Evolutionary conservation across 23 tunicate genomes (phyloP).

Genomic region (Oikopleura vanhoeffeni): DNA sequence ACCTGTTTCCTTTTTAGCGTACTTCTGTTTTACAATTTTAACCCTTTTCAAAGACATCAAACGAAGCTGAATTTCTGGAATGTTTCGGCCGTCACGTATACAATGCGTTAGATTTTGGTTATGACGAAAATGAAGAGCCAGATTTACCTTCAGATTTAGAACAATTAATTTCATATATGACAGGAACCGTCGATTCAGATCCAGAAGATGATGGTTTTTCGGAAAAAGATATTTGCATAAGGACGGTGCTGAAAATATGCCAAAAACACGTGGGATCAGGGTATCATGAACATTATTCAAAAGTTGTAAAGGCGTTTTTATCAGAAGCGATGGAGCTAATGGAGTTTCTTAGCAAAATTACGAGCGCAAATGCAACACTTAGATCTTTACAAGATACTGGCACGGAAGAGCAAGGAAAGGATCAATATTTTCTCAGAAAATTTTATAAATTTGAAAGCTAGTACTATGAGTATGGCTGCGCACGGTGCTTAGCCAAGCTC

Average conservation of each 20-base stretch:
- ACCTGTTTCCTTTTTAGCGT: too few relatives aligned
- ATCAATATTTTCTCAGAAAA: too few relatives aligned
- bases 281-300: constrained; percentile 20
- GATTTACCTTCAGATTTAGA: constrained; percentile 32
- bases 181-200: constrained; percentile 25
- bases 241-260: background rate
- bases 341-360: constrained; percentile 29
- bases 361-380: constrained; percentile 29
- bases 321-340: constrained; percentile 36
- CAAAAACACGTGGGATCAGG: background rate
- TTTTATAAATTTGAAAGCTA: too few relatives aligned
- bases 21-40: too few relatives aligned
- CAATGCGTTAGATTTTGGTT: constrained; percentile 39
- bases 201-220: constrained; percentile 46
- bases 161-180: constrained; percentile 31
- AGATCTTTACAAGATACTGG: background rate
- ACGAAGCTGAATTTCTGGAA: constrained; percentile 19
- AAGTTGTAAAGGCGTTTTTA: constrained; percentile 29
- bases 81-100: constrained; percentile 30
- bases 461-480: too few relatives aligned
- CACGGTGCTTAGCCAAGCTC: too few relatives aligned
- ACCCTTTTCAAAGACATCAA: background rate
- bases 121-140: constrained; percentile 32
- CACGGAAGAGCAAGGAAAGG: background rate
- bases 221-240: constrained; percentile 11